A percentile compares a stretch with the other conserved stretches of the same genome.
Evolutionary conservation across 92 coral and sea anemone species (phyloP).

Genomic region (Anthopleura xanthogrammica): DNA sequence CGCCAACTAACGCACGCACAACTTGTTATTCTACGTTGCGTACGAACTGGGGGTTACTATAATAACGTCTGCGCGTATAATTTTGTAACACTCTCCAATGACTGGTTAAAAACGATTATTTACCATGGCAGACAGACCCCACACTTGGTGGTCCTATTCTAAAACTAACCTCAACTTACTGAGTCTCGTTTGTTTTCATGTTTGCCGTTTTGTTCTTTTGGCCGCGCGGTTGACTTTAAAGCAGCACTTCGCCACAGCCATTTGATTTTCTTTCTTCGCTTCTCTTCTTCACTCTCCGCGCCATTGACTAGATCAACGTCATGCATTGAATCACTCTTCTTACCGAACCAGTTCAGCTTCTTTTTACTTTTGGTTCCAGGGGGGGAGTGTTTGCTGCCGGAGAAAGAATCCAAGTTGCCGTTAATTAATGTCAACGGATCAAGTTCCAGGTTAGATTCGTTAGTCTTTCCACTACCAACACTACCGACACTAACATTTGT

Average conservation of each 20-base stretch:
- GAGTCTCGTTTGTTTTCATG: not conserved
- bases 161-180: constrained; percentile 13
- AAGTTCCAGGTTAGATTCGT: constrained; percentile 4
- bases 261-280: constrained; percentile 56
- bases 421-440: constrained; percentile 5
- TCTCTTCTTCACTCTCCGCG: constrained; percentile 60
- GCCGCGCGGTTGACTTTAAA: constrained; percentile 51
- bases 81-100: not conserved
- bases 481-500: not conserved
- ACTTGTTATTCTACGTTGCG: no score
- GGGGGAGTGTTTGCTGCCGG: constrained; percentile 43
- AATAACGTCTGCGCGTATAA: not conserved
- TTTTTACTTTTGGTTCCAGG: constrained; percentile 54
- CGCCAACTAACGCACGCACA: no score
- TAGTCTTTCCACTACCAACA: constrained; percentile 4
- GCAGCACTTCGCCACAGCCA: constrained; percentile 82
- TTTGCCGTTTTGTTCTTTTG: constrained; percentile 9
- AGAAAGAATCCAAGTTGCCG: constrained; percentile 33
- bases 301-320: constrained; percentile 52
- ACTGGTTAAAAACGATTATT: not conserved
- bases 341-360: constrained; percentile 66
- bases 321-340: constrained; percentile 53
- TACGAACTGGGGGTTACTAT: not conserved
- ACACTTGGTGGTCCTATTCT: not conserved
- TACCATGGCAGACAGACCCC: not conserved